Percentiles rank a stretch among this genome's conserved stretches.
Evolutionary conservation across 2,888 invertebrate species (phyloP).

Genomic region (Ichneumoninae sp.): DNA sequence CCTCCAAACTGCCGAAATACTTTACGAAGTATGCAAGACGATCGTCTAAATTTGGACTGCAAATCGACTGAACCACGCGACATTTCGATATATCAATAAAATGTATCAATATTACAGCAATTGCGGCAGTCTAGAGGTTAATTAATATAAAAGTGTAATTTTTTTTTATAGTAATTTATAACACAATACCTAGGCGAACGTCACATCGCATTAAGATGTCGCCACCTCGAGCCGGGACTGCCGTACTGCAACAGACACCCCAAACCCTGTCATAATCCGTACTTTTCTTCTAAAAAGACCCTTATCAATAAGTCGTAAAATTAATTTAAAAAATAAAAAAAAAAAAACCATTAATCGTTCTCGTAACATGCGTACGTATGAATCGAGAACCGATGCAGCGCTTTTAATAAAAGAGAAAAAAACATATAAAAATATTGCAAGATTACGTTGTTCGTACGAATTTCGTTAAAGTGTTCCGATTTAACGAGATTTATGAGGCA

Average conservation of each 20-base stretch:
- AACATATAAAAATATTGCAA: constrained; percentile 18
- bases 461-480: constrained; percentile 54
- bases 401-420: constrained; percentile 41
- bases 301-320: constrained; percentile 15
- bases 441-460: background rate
- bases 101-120: background rate
- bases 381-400: constrained; percentile 68
- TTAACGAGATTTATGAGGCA: background rate
- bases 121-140: background rate
- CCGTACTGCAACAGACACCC: constrained; percentile 92
- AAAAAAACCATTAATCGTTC: constrained; percentile 19
- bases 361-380: constrained; percentile 51
- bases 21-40: background rate
- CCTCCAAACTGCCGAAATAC: background rate
- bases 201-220: constrained; percentile 89
- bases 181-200: constrained; percentile 83
- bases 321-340: constrained; percentile 21
- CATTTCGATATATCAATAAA: background rate
- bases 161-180: constrained; percentile 44
- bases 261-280: constrained; percentile 78
- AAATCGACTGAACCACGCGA: background rate
- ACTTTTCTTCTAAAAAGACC: constrained; percentile 49
- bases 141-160: background rate
- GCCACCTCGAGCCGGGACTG: constrained; percentile 95
- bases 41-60: background rate